These are phyloP conservation scores for Pectinophora gossypiella DNA, from an alignment of 1,140 invertebrate species.

Conservation along the genomic window DNA sequence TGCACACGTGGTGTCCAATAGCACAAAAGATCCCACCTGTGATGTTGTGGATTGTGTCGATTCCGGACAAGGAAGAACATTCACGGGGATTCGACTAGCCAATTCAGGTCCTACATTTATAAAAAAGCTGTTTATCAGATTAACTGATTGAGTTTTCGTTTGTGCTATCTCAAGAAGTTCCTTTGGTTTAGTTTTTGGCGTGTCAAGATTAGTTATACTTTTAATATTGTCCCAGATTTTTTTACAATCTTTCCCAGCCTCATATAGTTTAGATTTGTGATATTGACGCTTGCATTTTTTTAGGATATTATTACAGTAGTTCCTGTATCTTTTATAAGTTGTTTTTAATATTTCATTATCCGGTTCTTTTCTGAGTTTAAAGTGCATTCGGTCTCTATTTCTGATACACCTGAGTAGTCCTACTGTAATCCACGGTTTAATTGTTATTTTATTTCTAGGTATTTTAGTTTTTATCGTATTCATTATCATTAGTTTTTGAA, in stretches of 20 bases:
- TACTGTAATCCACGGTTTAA: slow-evolving; percentile 10
- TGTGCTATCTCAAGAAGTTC: not conserved
- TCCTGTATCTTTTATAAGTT: slow-evolving; percentile 10
- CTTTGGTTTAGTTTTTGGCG: not conserved
- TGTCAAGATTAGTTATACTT: not conserved
- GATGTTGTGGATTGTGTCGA: not conserved
- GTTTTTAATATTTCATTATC: not conserved
- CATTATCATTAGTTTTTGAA: not conserved
- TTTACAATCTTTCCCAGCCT: not conserved
- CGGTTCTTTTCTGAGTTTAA: not conserved
- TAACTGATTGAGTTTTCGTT: not conserved
- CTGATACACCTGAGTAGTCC: slow-evolving; percentile 6
- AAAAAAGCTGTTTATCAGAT: not conserved
- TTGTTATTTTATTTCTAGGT: not conserved
- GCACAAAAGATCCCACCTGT: not conserved
- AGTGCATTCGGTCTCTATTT: slow-evolving; percentile 6
- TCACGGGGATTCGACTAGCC: not conserved
- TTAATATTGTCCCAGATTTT: not conserved
- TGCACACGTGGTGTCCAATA: not conserved
- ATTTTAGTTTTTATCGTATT: not conserved
- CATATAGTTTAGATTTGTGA: not conserved
- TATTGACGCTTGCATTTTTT: slow-evolving; percentile 7
- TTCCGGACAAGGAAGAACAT: not conserved
- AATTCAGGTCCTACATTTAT: not conserved
- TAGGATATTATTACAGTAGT: slow-evolving; percentile 7